Evolutionary conservation across 1,140 invertebrate genomes (phyloP), one percentile per base, ranked within the genome.

Genomic region (Bombus waltoni): DNA sequence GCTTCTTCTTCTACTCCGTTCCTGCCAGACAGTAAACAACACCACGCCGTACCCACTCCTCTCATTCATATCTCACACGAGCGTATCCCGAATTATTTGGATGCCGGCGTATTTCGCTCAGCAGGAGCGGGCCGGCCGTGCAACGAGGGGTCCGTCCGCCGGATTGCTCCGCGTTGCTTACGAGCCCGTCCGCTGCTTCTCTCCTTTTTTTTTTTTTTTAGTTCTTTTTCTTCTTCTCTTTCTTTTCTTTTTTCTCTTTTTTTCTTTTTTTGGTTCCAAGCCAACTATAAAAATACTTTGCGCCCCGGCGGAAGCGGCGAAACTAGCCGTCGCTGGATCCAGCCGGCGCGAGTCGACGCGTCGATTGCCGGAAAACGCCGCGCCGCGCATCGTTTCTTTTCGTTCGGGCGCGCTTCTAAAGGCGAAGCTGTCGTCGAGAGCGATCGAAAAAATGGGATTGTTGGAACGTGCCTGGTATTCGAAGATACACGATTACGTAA

Each of bases 21-120:
- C 81, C 87, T 91, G 87, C 91, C 91, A 92, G 90, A 93, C 91
- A 85, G 91, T 93, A 93, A 93, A 93, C 91, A 93, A 93, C 92
- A 87, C 90, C 91, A 88, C 88, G 87, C 85, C 91, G 88, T 90
- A 78, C 87, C 88, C 81, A 73, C 79, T 87, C 80, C 89, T 89
- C 88, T 89, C 93, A 94, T 93, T 94, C 93, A 94, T 93, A 90
- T 92, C 91, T 88, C 83, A 77, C 83, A 75, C 84, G 81, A 91
- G 86, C 82, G 88, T 88, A 85, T 88, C 88, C 86, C 87, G 85
- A 89, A 90, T 92, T 91, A 91, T 92, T 91, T 88, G 85, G 85
- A 89, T 91, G 74, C 91, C 84, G 83, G 66, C 84, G 85, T 81
- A 87, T 82, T 72, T 71, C 79, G 66, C 74, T 47, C 78, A 78